phyloP scores from a whole-genome alignment of 2,113 vertebrate genomes.

The Ceuthmochares aereus region DNA sequence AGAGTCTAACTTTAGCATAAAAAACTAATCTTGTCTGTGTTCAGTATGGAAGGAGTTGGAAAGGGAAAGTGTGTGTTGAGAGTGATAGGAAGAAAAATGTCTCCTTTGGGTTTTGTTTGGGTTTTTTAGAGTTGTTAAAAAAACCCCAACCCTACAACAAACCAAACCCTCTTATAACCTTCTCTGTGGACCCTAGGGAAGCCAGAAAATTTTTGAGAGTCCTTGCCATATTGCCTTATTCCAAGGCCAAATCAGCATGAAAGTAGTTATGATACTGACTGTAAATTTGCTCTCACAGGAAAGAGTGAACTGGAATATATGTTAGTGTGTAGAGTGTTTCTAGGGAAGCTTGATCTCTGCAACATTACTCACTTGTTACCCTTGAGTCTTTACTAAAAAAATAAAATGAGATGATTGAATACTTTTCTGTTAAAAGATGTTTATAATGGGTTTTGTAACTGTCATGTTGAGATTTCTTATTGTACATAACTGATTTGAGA shows the following conservation, averaged over 20 bases:
- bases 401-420: not conserved
- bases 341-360: not conserved
- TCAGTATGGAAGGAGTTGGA: not conserved
- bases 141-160: not conserved
- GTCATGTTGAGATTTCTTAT: not conserved
- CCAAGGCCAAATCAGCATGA: not conserved
- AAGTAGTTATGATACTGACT: not conserved
- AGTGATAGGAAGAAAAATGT: fast-evolving
- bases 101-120: not conserved
- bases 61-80: not conserved
- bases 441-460: not conserved
- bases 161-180: fast-evolving
- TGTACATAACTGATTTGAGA: not conserved
- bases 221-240: not conserved
- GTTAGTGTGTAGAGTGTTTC: not conserved
- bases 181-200: not conserved
- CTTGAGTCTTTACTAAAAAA: not conserved
- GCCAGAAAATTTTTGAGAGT: not conserved
- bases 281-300: not conserved
- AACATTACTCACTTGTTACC: not conserved
- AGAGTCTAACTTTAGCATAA: not conserved
- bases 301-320: not conserved
- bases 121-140: not conserved
- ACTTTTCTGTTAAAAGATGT: not conserved
- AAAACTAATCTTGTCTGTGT: not conserved